Evolutionary conservation across 2,797 vertebrate species (phyloP), one percentile per base, ranked within the genome.

Genomic region (Protosalanx chinensis): DNA sequence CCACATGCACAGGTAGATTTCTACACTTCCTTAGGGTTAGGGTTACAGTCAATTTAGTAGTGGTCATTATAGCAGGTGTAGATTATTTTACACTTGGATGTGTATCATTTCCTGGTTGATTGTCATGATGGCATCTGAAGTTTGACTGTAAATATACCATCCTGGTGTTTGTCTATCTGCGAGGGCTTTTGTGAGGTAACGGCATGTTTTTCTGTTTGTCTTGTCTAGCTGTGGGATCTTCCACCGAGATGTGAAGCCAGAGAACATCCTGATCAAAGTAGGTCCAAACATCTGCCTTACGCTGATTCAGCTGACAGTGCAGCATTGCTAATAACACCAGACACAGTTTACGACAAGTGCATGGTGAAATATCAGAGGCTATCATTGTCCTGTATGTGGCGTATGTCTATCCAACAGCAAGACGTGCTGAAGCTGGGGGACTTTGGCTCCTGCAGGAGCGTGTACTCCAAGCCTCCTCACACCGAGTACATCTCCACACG

Each of bases 401-500:
- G 23, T 27, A 95, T 84, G 95, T 96, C 1, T 94, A 94, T 76
- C 97, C 95, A 0, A 94, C 6, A 68, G 67, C 67, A 68, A 18
- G 67, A 58, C 8, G 56, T 58, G 29, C 67, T 68, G 8, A 68
- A 68, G 56, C 67, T 68, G 5, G 67, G 67, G 20, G 67, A 68
- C 67, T 68, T 68, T 58, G 67, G 67, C 56, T 68, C 67, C 0
- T 58, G 67, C 33, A 58, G 53, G 67, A 68, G 67, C 23, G 32
- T 68, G 94, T 94, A 86, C 84, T 95, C 94, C 33, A 92, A 92
- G 81, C 95, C 94, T 16, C 95, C 95, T 0, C 92, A 94, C 82
- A 95, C 91, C 0, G 95, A 96, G 76, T 95, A 95, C 83, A 94
- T 97, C 80, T 98, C 94, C 72, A 95, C 95, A 0, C 84, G 89